Evolutionary conservation across 30 jellyfish, hydroid and myxozoan species (phyloP).

Genomic region (Rhopilema esculentum): DNA sequence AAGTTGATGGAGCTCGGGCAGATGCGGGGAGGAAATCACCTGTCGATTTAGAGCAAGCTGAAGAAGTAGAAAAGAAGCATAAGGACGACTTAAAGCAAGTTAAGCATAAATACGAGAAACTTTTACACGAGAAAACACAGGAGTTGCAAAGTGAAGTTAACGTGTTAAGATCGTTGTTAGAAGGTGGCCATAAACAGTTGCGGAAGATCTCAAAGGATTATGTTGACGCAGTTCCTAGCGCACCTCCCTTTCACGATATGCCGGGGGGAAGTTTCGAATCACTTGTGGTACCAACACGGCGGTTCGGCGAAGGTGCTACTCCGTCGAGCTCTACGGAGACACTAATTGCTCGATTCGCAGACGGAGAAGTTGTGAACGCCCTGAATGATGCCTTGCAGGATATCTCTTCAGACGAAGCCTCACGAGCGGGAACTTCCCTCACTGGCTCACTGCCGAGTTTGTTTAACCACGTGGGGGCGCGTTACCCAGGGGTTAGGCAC

Average conservation of each 20-base stretch:
- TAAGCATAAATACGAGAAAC: constrained; percentile 10
- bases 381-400: constrained; percentile 40
- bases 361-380: constrained; percentile 45
- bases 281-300: constrained; percentile 3
- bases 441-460: constrained; percentile 54
- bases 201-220: constrained; percentile 24
- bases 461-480: constrained; percentile 18
- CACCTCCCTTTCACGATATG: constrained; percentile 17
- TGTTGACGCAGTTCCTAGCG: constrained; percentile 51
- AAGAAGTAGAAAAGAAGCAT: constrained; percentile 35
- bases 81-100: constrained; percentile 45
- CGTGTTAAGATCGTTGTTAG: constrained; percentile 35
- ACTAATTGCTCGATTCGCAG: constrained; percentile 58
- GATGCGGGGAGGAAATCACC: background rate
- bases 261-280: constrained; percentile 20
- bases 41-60: constrained; percentile 3
- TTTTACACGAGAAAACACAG: constrained; percentile 45
- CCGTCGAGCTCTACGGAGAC: constrained; percentile 64
- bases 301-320: constrained; percentile 29
- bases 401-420: constrained; percentile 55
- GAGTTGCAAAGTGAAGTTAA: constrained; percentile 58
- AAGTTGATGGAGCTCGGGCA: constrained; percentile 22
- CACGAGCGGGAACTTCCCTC: constrained; percentile 41
- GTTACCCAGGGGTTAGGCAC: constrained; percentile 17
- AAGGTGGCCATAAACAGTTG: constrained; percentile 25